These are phyloP conservation scores for Halcyon smyrnensis DNA, from an alignment of 2,797 vertebrate genomes.

Conservation along the genomic window DNA sequence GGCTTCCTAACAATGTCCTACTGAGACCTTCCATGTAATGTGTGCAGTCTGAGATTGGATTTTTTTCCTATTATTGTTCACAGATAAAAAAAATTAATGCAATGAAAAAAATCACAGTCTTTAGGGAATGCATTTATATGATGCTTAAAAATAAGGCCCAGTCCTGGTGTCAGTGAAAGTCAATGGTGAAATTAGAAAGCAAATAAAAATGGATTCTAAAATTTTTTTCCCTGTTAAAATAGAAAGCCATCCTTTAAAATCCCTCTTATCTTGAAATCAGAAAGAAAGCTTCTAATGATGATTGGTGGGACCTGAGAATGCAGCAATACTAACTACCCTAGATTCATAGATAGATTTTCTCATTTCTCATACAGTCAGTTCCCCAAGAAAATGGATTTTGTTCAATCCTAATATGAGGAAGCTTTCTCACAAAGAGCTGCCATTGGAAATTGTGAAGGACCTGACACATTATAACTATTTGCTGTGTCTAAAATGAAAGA, in stretches of 20 bases:
- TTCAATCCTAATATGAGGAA: neutral
- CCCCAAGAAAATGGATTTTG: neutral
- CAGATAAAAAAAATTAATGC: neutral
- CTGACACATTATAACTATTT: neutral
- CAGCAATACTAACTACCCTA: neutral
- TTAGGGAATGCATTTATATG: neutral
- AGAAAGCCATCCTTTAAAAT: neutral
- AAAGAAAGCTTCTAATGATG: neutral
- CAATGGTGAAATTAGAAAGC: neutral
- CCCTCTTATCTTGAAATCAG: neutral
- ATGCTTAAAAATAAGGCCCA: neutral
- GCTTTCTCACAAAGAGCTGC: neutral
- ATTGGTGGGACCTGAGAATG: neutral
- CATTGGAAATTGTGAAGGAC: neutral
- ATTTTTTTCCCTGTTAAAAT: neutral
- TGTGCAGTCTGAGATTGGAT: neutral
- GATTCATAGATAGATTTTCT: neutral
- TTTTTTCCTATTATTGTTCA: neutral
- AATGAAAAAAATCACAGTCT: neutral
- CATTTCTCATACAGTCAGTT: neutral
- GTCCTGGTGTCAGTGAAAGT: neutral
- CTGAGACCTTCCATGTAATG: neutral
- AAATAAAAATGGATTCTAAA: neutral
- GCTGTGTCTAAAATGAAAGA: conserved; percentile 16
- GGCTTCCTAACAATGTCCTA: neutral